phyloP scores from a whole-genome alignment of 1,140 invertebrate species.

The Drosophila tropicalis region DNA sequence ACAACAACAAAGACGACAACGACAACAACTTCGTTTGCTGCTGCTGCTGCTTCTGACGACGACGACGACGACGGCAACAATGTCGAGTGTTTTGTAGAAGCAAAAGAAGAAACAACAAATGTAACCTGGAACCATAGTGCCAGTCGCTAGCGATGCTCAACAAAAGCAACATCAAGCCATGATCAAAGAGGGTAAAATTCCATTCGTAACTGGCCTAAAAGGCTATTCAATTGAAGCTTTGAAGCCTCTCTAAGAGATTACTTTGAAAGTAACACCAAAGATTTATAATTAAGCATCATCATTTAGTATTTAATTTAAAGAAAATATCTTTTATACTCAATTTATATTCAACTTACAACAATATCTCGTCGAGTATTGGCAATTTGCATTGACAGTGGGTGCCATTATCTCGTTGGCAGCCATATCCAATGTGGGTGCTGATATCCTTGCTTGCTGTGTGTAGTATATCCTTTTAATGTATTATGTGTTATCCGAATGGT shows the following conservation, averaged over 20 bases:
- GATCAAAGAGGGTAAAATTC: background rate
- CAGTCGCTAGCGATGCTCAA: constrained; percentile 67
- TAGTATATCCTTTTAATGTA: constrained; percentile 53
- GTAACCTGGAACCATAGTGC: constrained; percentile 6
- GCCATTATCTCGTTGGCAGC: constrained; percentile 82
- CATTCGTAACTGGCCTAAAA: background rate
- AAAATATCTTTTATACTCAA: background rate
- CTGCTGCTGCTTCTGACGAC: background rate
- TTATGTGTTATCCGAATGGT: constrained; percentile 55
- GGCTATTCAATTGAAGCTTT: too few relatives aligned
- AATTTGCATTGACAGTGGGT: constrained; percentile 80
- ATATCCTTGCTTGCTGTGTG: constrained; percentile 19
- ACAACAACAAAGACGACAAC: constrained; percentile 22
- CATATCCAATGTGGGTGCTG: constrained; percentile 60
- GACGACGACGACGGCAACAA: background rate
- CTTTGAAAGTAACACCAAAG: background rate
- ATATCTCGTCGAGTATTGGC: constrained; percentile 81
- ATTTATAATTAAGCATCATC: background rate
- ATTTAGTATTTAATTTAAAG: too few relatives aligned
- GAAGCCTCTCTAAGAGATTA: background rate
- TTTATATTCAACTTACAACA: constrained; percentile 71
- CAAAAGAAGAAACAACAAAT: constrained; percentile 54
- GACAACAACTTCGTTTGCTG: constrained; percentile 2
- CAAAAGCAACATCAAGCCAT: constrained; percentile 46
- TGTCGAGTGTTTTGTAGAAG: constrained; percentile 44